phyloP scores from a whole-genome alignment of 2,113 vertebrate genomes.

The Prochilodus magdalenae region DNA sequence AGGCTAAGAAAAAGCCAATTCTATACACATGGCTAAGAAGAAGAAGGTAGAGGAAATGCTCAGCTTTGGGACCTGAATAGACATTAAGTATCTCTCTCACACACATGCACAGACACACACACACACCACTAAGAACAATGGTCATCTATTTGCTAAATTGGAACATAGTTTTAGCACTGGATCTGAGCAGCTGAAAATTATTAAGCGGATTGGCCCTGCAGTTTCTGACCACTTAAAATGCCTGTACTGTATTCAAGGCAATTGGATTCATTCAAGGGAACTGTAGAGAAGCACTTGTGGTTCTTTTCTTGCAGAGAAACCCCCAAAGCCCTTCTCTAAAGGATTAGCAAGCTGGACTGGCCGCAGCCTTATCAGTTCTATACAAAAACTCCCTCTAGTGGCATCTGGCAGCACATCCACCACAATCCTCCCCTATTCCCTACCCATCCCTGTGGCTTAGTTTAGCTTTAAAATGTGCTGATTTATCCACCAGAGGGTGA shows the following conservation, averaged over 20 bases:
- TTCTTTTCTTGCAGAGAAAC: conserved; percentile 33
- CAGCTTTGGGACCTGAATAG: background rate
- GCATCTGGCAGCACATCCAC: conserved; percentile 53
- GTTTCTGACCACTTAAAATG: background rate
- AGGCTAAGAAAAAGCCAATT: no score
- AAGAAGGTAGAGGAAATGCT: background rate
- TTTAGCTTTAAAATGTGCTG: background rate
- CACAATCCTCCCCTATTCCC: background rate
- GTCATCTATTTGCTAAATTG: conserved; percentile 5
- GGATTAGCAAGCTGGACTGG: conserved; percentile 36
- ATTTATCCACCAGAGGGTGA: conserved; percentile 22
- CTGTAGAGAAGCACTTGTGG: background rate
- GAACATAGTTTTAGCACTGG: background rate
- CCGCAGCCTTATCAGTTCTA: conserved; percentile 51
- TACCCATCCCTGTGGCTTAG: background rate
- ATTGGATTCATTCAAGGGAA: conserved; percentile 3
- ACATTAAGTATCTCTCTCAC: background rate
- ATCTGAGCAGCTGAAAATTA: background rate
- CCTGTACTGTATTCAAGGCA: conserved; percentile 10
- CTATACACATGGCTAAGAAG: background rate
- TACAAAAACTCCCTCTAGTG: conserved; percentile 73
- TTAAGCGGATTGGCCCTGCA: background rate
- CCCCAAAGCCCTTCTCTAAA: conserved; percentile 20
- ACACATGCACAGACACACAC: background rate
- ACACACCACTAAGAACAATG: background rate